Conservation (phyloP, 2,113 vertebrate species). For the Onychorhynchus coronatus region DNA sequence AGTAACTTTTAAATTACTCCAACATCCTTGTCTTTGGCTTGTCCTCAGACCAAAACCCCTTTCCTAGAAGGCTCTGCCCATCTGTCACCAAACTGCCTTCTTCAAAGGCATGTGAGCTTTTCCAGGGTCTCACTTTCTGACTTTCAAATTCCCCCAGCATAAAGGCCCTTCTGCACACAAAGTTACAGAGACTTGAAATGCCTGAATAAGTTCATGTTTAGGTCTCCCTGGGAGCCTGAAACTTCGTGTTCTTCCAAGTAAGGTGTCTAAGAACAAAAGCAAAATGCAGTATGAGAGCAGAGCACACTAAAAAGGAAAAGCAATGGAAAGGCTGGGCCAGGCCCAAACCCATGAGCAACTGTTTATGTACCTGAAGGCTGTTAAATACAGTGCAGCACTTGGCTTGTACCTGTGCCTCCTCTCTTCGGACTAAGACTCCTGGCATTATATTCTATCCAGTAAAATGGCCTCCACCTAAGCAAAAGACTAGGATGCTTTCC, state of each 20-base stretch:
- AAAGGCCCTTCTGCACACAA: not conserved
- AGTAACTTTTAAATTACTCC: not conserved
- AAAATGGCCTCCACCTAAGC: not conserved
- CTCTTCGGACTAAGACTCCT: not conserved
- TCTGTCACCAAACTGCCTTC: not conserved
- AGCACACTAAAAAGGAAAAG: not conserved
- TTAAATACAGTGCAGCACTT: not conserved
- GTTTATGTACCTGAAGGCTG: not conserved
- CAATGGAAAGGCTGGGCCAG: not conserved
- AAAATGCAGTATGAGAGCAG: not conserved
- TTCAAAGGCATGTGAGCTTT: not conserved
- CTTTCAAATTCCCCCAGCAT: not conserved
- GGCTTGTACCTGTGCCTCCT: not conserved
- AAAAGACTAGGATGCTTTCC: not conserved
- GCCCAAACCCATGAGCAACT: not conserved
- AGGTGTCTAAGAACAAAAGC: not conserved
- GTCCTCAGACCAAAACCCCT: not conserved
- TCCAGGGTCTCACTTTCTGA: not conserved
- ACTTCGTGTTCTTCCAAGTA: not conserved
- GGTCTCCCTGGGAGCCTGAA: not conserved
- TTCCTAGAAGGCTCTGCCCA: not conserved
- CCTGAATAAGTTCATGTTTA: not conserved
- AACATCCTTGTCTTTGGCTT: accelerated
- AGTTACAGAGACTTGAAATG: not conserved
- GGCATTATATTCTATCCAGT: not conserved